Evolutionary conservation across 1,140 invertebrate species (phyloP).

Genomic region (Macrotrachela quadricornifera): DNA sequence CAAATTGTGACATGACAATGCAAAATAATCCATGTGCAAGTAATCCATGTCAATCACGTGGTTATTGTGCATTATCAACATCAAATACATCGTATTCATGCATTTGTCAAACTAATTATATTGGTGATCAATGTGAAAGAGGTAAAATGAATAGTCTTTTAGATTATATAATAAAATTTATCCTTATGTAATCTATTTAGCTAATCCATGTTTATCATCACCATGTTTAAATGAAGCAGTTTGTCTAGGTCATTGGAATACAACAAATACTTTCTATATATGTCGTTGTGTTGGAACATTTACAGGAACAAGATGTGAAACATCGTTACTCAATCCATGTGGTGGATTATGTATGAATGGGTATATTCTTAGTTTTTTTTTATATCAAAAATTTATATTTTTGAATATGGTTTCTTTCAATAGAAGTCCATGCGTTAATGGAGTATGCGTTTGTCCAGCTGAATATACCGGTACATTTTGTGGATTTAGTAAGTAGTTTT

Average conservation of each 20-base stretch:
- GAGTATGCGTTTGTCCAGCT: no score
- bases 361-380: neutral
- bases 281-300: no score
- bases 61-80: neutral
- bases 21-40: neutral
- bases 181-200: neutral
- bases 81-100: slow-evolving; percentile 5
- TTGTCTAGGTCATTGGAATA: neutral
- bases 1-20: slow-evolving; percentile 8
- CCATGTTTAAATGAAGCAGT: slow-evolving; percentile 7
- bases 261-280: neutral
- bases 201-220: slow-evolving; percentile 4
- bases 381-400: no score
- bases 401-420: no score
- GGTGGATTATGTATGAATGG: slow-evolving; percentile 3
- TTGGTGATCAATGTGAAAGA: slow-evolving; percentile 5
- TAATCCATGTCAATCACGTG: neutral
- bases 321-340: slow-evolving; percentile 2
- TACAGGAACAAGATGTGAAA: neutral
- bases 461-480: no score
- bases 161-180: neutral
- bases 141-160: neutral
- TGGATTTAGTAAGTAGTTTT: no score
- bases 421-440: no score
- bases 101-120: slow-evolving; percentile 7